A percentile compares a stretch with the other conserved stretches of the same genome.
Evolutionary conservation across 2,113 vertebrate species (phyloP).

Genomic region (Laterallus jamaicensis): DNA sequence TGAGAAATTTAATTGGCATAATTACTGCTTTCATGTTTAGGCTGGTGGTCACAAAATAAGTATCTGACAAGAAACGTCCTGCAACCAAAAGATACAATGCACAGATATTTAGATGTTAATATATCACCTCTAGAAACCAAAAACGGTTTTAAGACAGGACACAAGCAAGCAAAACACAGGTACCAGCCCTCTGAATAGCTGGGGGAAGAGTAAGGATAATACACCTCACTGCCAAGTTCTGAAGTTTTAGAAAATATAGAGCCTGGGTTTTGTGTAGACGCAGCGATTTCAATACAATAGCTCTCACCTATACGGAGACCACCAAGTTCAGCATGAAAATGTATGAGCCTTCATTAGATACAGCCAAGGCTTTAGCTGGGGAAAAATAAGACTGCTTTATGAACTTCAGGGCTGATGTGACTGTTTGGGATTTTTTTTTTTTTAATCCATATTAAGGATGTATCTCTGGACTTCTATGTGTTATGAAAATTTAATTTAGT

Average conservation of each 20-base stretch:
- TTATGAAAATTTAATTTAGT: conserved; percentile 8
- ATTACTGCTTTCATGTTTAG: conserved; percentile 65
- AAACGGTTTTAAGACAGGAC: neutral
- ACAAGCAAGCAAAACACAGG: neutral
- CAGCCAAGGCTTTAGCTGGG: neutral
- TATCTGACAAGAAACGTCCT: conserved; percentile 1
- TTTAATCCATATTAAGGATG: neutral
- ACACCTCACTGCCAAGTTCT: neutral
- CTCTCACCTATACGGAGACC: neutral
- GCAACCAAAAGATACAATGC: neutral
- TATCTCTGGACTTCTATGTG: neutral
- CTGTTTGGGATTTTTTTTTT: neutral
- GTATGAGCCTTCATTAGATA: neutral
- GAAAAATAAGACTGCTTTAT: neutral
- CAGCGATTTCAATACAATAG: neutral
- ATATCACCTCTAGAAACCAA: neutral
- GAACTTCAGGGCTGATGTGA: neutral
- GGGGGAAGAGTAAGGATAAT: neutral
- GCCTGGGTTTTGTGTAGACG: neutral
- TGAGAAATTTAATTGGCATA: conserved; percentile 67
- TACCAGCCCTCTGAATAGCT: neutral
- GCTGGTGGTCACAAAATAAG: conserved; percentile 39
- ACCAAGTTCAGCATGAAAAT: neutral
- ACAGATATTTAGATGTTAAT: neutral
- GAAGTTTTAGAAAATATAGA: neutral